These are phyloP conservation scores for Anoplopoma fimbria DNA, from an alignment of 2,113 vertebrate genomes.

Conservation along the genomic window DNA sequence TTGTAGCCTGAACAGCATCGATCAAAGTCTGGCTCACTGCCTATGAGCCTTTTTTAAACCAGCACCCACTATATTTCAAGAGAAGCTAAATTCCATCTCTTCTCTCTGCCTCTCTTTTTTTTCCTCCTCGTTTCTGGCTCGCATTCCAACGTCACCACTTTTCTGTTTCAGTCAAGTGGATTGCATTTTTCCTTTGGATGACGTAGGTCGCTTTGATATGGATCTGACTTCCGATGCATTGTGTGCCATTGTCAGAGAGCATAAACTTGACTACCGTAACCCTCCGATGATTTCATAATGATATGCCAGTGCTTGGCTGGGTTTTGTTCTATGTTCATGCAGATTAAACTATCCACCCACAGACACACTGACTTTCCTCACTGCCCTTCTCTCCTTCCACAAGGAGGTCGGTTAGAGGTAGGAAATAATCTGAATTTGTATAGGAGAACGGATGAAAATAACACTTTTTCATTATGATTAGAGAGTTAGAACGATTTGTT, in stretches of 20 bases:
- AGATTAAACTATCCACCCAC: slow-evolving; percentile 48
- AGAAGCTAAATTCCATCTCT: slow-evolving; percentile 40
- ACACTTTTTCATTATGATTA: slow-evolving; percentile 22
- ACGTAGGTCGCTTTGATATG: slow-evolving; percentile 60
- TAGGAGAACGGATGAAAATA: slow-evolving; percentile 8
- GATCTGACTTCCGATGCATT: slow-evolving; percentile 62
- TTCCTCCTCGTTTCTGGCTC: slow-evolving; percentile 33
- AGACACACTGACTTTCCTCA: slow-evolving; percentile 29
- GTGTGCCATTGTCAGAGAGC: slow-evolving; percentile 56
- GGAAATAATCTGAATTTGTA: slow-evolving; percentile 41
- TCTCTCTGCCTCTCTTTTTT: slow-evolving; percentile 7
- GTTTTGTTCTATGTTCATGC: slow-evolving; percentile 49
- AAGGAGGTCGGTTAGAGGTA: slow-evolving; percentile 44
- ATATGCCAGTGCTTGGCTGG: slow-evolving; percentile 50
- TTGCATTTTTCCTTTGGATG: slow-evolving; percentile 45
- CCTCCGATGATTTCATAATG: slow-evolving; percentile 61
- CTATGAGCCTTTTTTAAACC: slow-evolving; percentile 64
- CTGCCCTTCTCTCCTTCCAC: slow-evolving; percentile 32
- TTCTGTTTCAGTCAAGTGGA: slow-evolving; percentile 62
- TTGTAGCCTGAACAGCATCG: slow-evolving; percentile 69
- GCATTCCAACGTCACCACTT: slow-evolving; percentile 34
- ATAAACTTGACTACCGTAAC: slow-evolving; percentile 52
- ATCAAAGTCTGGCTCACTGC: slow-evolving; percentile 75
- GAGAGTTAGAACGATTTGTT: slow-evolving; percentile 54
- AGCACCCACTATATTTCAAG: slow-evolving; percentile 63